Evolutionary conservation across 2,113 vertebrate species (phyloP), one percentile per base, ranked within the genome.

Genomic region (Circaetus gallicus): DNA sequence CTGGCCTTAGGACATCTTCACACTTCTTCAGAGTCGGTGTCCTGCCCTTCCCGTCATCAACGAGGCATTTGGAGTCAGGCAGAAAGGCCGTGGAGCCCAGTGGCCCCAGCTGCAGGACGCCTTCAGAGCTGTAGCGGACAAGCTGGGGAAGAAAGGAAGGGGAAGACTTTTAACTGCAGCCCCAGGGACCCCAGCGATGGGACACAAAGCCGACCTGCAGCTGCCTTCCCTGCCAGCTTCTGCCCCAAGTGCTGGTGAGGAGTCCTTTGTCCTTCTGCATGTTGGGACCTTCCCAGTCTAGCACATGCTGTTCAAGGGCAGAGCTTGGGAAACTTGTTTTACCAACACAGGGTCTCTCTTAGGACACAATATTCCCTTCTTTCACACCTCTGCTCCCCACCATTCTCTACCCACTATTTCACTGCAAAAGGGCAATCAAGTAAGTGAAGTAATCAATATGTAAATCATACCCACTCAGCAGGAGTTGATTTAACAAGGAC

Each of bases 1-100:
- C 98, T 6, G 97, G 97, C 89, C 99, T 98, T 25, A 98, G 97
- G 50, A 99, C 98, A 0, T 98, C 97, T 16, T 99, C 99, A 3
- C 99, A 99, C 96, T 99, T 99, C 96, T 98, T 99, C 95, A 99
- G 97, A n/a, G 98, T 97, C 0, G 99, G 99, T 0, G 97, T 98
- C 20, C 99, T 98, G 87, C 98, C 99, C 97, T 98, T 99, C 67
- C 99, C 99, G 0, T 99, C 99, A 0, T 99, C 99, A 8, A 99
- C 96, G 19, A 99, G 99, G 91, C 99, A 99, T 98, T 99, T 99
- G 40, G 99, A 99, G 97, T 99, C 99, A 0, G 99, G 99, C 95
- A 99, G 98, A 73, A 99, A 99, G 61, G 99, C 99, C 0, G 99
- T 99, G 11, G 99, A 99, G 83, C 99, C 99, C 97, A 99, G 97